Base-by-base conservation (phyloP, 2,888 invertebrate genomes). In the Megastigmus dorsalis region DNA sequence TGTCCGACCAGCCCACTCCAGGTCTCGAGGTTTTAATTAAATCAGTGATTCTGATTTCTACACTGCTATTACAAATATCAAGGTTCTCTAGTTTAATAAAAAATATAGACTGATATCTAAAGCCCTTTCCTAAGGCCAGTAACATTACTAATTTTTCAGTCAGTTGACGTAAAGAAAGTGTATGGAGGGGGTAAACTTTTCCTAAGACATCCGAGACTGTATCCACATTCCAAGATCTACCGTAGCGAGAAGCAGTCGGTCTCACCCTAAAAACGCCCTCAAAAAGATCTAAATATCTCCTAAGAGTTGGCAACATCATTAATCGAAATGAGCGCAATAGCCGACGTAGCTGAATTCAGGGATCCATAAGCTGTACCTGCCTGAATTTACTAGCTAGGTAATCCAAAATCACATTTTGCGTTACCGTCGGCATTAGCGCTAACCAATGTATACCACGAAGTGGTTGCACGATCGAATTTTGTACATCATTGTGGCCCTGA, bases 341-440 rank as follows among this genome's bases (percentile, higher is more conserved):
- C 77, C 7, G 78, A 69, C 13, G 78, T 67, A 10, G 50, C 41
- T 0, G 75, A 74, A 57, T 78, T 79, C 9, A 80, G 33, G 0
- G 77, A 65, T 1, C 79, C 78, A 28, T 78, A 77, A 0, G 55
- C 41, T 0, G 77, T 65, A 6, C 76, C 79, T 5, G 68, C 43
- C 15, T 7, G 15, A 55, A 79, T 38, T 63, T 41, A 3, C 23
- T 20, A 2, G 78, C 60, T 26, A 80, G 36, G 30, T 75, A 78
- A 7, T 72, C 50, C 5, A 79, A 26, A n/a, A 78, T 9, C 3
- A 15, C 9, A 0, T n/a, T n/a, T n/a, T n/a, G n/a, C n/a, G n/a
- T n/a, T n/a, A n/a, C n/a, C n/a, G n/a, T n/a, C n/a, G n/a, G n/a
- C n/a, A n/a, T n/a, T n/a, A n/a, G n/a, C n/a, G n/a, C n/a, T n/a